Conservation (phyloP, 2,113 vertebrate genomes). For the Pangasianodon gigas region DNA sequence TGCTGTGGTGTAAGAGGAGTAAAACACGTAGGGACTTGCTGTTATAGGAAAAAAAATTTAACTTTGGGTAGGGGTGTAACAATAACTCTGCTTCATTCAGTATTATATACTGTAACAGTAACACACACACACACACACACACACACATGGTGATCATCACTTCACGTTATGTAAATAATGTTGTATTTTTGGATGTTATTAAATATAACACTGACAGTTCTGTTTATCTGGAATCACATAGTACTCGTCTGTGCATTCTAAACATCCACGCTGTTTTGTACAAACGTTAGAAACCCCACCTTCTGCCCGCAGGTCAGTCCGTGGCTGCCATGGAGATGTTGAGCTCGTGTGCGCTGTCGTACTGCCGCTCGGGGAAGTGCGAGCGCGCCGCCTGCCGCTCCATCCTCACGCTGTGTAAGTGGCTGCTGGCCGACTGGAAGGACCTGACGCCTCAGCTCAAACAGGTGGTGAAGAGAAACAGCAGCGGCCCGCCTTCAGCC, state of each 20-base stretch:
- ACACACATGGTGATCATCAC: no score
- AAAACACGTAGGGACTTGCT: no score
- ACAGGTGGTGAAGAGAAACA: slow-evolving; percentile 79
- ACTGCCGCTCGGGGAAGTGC: slow-evolving; percentile 88
- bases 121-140: no score
- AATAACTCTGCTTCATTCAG: no score
- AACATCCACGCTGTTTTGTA: not conserved
- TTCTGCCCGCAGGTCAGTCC: slow-evolving; percentile 82
- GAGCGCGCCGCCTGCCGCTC: slow-evolving; percentile 93
- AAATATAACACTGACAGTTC: no score
- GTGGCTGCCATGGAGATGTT: slow-evolving; percentile 94
- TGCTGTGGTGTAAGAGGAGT: no score
- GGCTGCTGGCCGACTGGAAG: slow-evolving; percentile 97
- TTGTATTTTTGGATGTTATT: no score
- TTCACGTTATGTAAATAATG: no score
- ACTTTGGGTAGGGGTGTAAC: no score
- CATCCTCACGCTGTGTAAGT: slow-evolving; percentile 92
- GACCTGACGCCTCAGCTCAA: slow-evolving; percentile 93
- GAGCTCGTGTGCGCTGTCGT: slow-evolving; percentile 90
- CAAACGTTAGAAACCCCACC: not conserved
- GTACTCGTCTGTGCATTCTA: not conserved
- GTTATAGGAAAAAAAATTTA: no score
- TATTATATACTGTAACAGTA: no score
- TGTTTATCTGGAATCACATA: not conserved
- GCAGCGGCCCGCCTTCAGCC: slow-evolving; percentile 71